Evolutionary conservation across 2,113 vertebrate species (phyloP).

Genomic region (Tenebrosternarchus preto): DNA sequence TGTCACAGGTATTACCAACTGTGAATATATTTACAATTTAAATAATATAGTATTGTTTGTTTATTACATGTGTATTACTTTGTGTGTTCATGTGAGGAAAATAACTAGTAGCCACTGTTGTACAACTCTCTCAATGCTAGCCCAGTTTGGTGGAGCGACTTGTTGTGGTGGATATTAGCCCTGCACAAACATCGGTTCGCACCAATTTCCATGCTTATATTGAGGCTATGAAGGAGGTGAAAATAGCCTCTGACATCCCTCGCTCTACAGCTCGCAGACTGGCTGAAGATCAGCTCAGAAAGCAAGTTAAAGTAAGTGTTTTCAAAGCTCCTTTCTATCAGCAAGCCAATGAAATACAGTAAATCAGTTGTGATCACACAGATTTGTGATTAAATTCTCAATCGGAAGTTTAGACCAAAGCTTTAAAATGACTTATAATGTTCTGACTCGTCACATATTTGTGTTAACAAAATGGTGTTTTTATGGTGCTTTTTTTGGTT

Average conservation of each 20-base stretch:
- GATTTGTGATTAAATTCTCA: background rate
- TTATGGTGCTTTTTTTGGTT: conserved; percentile 1
- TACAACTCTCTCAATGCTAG: conserved; percentile 60
- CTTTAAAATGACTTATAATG: background rate
- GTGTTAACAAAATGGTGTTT: too few relatives aligned
- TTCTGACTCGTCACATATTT: too few relatives aligned
- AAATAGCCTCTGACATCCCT: conserved; percentile 77
- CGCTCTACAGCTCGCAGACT: conserved; percentile 84
- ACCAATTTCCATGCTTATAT: conserved; percentile 79
- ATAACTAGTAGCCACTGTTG: background rate
- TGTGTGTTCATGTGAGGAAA: background rate
- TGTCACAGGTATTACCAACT: conserved; percentile 76
- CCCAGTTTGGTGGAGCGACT: conserved; percentile 87
- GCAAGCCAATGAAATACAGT: background rate
- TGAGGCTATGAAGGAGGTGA: conserved; percentile 81
- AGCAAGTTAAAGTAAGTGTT: conserved; percentile 76
- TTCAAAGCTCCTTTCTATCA: background rate
- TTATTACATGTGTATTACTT: too few relatives aligned
- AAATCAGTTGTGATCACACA: background rate
- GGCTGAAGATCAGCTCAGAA: conserved; percentile 83
- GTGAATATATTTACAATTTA: background rate
- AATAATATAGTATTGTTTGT: background rate
- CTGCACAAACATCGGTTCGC: conserved; percentile 55
- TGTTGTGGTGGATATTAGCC: conserved; percentile 88
- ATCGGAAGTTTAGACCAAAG: background rate